Conservation (phyloP, 2,888 invertebrate genomes). For the Autographa pulchrina region DNA sequence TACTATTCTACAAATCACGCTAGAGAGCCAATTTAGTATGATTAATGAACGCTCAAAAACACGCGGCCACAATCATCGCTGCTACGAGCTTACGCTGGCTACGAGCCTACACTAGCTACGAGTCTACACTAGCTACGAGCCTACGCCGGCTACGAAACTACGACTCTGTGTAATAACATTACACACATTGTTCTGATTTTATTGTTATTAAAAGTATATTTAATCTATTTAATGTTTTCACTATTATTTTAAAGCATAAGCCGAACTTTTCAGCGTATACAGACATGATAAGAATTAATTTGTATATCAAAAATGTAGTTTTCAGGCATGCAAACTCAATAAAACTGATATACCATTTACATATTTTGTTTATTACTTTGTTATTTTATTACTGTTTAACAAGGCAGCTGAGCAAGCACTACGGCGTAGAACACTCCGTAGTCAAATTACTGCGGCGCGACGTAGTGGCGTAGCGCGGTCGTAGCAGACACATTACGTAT, state of each 20-base stretch:
- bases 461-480: slow-evolving; percentile 2
- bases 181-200: background rate
- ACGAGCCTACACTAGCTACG: background rate
- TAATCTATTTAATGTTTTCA: background rate
- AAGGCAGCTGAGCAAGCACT: background rate
- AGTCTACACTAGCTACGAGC: background rate
- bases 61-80: background rate
- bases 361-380: background rate
- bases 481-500: background rate
- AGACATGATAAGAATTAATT: too few relatives aligned
- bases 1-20: slow-evolving; percentile 5
- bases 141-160: background rate
- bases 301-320: too few relatives aligned
- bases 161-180: background rate
- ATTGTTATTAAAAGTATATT: background rate
- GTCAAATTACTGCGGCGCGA: background rate
- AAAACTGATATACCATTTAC: background rate
- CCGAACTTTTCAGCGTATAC: too few relatives aligned
- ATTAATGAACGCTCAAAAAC: slow-evolving; percentile 9
- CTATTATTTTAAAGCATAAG: background rate
- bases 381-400: background rate
- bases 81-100: background rate
- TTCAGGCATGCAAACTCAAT: background rate
- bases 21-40: slow-evolving; percentile 6
- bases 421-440: background rate